Evolutionary conservation across 2,113 vertebrate genomes (phyloP).

Genomic region (Odocoileus virginianus): DNA sequence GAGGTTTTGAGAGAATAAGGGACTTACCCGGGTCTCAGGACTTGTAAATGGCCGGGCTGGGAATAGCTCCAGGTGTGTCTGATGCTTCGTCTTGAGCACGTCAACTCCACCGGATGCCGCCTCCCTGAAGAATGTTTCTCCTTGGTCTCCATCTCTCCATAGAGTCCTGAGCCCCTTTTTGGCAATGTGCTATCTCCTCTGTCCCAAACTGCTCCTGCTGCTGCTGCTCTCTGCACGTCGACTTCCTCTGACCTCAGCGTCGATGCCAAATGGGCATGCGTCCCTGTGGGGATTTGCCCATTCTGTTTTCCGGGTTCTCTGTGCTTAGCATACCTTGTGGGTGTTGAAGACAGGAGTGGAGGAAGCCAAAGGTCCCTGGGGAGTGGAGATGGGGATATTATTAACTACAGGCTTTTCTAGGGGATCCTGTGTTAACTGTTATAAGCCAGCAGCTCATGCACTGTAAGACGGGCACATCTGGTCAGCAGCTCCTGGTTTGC

Average conservation of each 20-base stretch:
- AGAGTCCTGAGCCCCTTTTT: neutral
- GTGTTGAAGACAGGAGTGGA: neutral
- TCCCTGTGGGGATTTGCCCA: neutral
- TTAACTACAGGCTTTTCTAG: constrained; percentile 52
- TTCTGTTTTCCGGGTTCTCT: neutral
- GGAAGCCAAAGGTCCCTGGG: constrained; percentile 26
- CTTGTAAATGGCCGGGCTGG: too few species aligned
- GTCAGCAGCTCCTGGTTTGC: neutral
- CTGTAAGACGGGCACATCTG: constrained; percentile 25
- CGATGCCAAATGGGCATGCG: neutral
- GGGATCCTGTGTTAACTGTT: constrained; percentile 44
- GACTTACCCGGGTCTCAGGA: neutral
- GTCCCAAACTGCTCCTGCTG: fast-evolving
- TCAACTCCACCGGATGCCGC: fast-evolving
- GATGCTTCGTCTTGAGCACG: neutral
- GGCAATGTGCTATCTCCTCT: fast-evolving
- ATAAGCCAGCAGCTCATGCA: constrained; percentile 47
- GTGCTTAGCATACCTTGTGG: neutral
- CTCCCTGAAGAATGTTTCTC: neutral
- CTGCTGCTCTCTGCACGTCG: fast-evolving
- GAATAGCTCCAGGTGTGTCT: neutral
- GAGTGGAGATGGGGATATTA: constrained; percentile 6
- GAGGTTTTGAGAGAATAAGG: neutral
- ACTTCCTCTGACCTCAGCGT: neutral
- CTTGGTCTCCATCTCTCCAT: neutral